Evolutionary conservation across 2,888 invertebrate genomes (phyloP).

Genomic region (Arrhopalites spinosus): DNA sequence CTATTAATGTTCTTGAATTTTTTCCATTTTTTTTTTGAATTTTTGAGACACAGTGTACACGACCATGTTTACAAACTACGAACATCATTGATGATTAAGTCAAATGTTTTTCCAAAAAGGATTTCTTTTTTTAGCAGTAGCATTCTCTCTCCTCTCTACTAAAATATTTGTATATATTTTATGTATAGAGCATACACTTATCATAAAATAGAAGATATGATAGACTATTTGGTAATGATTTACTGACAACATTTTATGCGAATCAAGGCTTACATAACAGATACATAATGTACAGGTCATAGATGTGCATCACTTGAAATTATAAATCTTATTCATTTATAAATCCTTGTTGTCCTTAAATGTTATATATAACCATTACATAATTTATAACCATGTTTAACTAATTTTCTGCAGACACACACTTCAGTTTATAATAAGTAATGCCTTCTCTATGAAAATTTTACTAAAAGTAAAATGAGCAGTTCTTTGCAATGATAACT

Average conservation of each 20-base stretch:
- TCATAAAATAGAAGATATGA: not conserved
- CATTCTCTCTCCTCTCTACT: not conserved
- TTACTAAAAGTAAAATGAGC: too few species aligned
- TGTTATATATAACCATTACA: not conserved
- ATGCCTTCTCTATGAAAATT: too few species aligned
- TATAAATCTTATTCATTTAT: not conserved
- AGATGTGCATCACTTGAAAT: not conserved
- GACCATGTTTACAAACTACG: not conserved
- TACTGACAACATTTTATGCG: not conserved
- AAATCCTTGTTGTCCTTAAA: not conserved
- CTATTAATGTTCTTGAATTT: not conserved
- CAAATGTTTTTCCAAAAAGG: not conserved
- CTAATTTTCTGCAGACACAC: not conserved
- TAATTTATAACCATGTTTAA: not conserved
- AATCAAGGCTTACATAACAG: not conserved
- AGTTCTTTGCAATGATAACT: too few species aligned
- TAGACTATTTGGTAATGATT: not conserved
- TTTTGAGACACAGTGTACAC: not conserved
- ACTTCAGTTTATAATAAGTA: too few species aligned
- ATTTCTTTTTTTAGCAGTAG: not conserved
- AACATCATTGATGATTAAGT: not conserved
- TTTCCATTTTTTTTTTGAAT: not conserved
- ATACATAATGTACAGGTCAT: too few species aligned
- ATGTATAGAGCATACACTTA: not conserved
- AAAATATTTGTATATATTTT: not conserved